phyloP scores from a whole-genome alignment of 2,113 vertebrate genomes.

The Ahaetulla prasina region DNA sequence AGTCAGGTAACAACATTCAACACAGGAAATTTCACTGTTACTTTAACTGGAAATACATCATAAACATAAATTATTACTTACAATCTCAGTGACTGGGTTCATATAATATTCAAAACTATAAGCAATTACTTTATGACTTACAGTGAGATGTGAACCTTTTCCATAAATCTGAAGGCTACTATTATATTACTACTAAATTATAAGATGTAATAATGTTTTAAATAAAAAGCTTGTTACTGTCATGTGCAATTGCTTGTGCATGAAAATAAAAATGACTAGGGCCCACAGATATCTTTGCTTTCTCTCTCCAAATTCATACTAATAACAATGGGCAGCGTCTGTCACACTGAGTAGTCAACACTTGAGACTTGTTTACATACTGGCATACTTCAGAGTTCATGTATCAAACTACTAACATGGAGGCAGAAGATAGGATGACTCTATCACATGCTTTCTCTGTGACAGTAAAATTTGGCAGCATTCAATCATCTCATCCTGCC shows the following conservation, averaged over 20 bases:
- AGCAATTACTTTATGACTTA: background rate
- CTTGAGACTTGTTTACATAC: background rate
- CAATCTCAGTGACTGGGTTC: background rate
- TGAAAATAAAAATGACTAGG: constrained; percentile 4
- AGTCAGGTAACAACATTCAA: background rate
- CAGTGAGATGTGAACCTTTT: background rate
- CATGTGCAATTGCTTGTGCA: background rate
- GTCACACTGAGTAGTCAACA: background rate
- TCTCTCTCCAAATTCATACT: background rate
- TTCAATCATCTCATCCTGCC: background rate
- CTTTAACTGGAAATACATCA: background rate
- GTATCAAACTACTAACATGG: background rate
- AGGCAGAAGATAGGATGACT: background rate
- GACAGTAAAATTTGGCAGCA: constrained; percentile 9
- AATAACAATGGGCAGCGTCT: background rate
- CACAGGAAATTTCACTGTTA: background rate
- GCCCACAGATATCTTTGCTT: background rate
- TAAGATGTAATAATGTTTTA: background rate
- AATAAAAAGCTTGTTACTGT: background rate
- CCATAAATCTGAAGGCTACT: background rate
- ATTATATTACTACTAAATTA: background rate
- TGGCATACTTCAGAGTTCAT: constrained; percentile 9
- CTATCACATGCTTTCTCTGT: background rate
- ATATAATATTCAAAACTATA: background rate
- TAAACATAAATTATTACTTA: background rate